Percentiles rank a stretch among this genome's conserved stretches.
These are phyloP conservation scores for Furcula furcula DNA, from an alignment of 2,888 invertebrate genomes.

Conservation along the genomic window DNA sequence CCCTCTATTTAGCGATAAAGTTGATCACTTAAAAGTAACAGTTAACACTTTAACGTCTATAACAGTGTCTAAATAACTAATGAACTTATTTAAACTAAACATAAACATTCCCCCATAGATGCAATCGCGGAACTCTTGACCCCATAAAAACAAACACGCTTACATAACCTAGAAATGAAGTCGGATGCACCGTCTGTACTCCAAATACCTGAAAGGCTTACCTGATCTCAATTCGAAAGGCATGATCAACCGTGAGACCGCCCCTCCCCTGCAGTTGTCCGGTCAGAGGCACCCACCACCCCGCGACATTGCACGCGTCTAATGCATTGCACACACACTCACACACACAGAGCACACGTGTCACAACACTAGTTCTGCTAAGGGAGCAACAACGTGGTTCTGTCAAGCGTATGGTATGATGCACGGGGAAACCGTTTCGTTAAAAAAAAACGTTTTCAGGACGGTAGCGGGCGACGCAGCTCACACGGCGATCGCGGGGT, in stretches of 20 bases:
- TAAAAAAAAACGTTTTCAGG: constrained; percentile 48
- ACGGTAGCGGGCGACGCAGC: constrained; percentile 57
- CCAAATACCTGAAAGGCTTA: constrained; percentile 53
- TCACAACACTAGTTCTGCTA: constrained; percentile 41
- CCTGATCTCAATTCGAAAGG: constrained; percentile 77
- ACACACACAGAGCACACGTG: constrained; percentile 35
- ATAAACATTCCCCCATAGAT: too few species aligned
- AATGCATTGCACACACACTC: constrained; percentile 60
- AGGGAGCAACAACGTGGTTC: constrained; percentile 38
- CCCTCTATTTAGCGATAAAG: too few species aligned
- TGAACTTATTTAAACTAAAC: too few species aligned
- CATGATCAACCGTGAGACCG: constrained; percentile 69
- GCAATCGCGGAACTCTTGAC: too few species aligned
- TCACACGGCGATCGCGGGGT: constrained; percentile 60
- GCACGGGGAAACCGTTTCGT: constrained; percentile 53
- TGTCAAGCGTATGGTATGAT: constrained; percentile 46
- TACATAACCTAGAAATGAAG: constrained; percentile 1
- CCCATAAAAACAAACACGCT: constrained; percentile 17
- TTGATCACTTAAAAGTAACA: too few species aligned
- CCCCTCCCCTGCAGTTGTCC: constrained; percentile 58
- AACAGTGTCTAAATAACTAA: too few species aligned
- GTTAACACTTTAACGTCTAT: too few species aligned
- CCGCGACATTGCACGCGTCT: constrained; percentile 59
- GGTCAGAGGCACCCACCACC: constrained; percentile 62
- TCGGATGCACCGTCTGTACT: constrained; percentile 16